Conservation (phyloP, 2,797 vertebrate species). For the Chaetodon trifasciatus region DNA sequence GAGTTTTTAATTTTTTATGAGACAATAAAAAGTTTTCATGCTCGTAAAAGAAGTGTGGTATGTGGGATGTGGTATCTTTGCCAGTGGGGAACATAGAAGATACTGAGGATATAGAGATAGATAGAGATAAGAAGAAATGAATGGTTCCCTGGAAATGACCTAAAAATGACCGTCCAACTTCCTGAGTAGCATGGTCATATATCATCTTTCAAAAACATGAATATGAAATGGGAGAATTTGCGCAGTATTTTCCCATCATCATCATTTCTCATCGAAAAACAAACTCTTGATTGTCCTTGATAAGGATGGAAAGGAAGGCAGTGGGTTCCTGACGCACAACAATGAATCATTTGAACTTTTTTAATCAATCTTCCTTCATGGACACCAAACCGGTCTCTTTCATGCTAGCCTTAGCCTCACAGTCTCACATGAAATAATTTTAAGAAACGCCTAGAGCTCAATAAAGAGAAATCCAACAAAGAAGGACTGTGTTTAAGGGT, state of each 20-base stretch:
- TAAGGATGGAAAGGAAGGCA: neutral
- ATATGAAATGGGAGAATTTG: conserved; percentile 5
- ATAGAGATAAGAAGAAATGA: neutral
- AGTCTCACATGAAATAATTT: neutral
- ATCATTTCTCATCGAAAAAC: conserved; percentile 9
- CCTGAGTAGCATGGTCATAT: neutral
- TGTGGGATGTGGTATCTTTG: neutral
- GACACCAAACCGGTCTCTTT: neutral
- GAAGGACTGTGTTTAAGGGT: neutral
- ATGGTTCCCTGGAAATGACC: neutral
- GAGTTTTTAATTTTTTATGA: neutral
- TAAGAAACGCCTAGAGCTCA: neutral
- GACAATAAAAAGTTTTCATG: neutral
- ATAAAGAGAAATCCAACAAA: conserved; percentile 21
- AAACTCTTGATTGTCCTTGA: neutral
- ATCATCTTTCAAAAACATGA: conserved; percentile 7
- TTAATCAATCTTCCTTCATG: neutral
- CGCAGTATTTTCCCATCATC: neutral
- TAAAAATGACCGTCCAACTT: neutral
- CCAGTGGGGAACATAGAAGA: neutral
- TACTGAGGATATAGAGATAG: neutral
- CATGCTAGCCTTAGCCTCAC: neutral
- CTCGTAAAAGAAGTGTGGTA: neutral
- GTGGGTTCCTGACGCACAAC: neutral
- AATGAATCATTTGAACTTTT: neutral